Evolutionary conservation across 1,140 invertebrate genomes (phyloP), one percentile per base, ranked within the genome.

Genomic region (Drosophila pachea): DNA sequence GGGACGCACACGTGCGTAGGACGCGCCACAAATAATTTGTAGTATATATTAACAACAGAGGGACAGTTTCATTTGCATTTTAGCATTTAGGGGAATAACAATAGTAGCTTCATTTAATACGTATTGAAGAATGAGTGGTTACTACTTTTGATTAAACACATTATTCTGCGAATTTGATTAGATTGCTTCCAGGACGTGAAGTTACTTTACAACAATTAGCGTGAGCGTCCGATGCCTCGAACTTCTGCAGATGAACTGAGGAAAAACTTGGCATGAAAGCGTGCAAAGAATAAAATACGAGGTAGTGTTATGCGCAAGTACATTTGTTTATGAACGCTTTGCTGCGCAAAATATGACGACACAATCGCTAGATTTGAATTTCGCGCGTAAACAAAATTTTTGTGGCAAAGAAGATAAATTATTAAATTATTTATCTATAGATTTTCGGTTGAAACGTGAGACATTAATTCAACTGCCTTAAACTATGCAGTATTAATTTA

Each of bases 211-310:
- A 7, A 8, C 31, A 43, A 35, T 63, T 56, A 54, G 63, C 35
- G 56, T 58, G 38, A 12, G 31, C 56, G 66, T 76, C 79, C 74
- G 73, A 71, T 60, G 68, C 73, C 72, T 70, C 68, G 50, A 59
- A 67, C 58, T 58, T 49, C 64, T 82, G 61, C 53, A 61, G 59
- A 61, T 74, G 29, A 59, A 82, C 78, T 82, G 68, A 72, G 68
- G 42, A 31, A 38, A 49, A 48, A 64, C 42, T 4, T 31, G 6
- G 38, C 54, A 36, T 52, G 58, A 54, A 60, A 8, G 5, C 67
- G 36, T 43, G 14, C 35, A 7, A 43, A 12, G 29, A 49, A 12
- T 8, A 5, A 50, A 4, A 45, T n/a, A 14, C 16, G 22, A 68
- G 66, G 66, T 68, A 1, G 16, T 35, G 47, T 1, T 32, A 32